Evolutionary conservation across 1,140 invertebrate species (phyloP).

Genomic region (Anastrepha ludens): DNA sequence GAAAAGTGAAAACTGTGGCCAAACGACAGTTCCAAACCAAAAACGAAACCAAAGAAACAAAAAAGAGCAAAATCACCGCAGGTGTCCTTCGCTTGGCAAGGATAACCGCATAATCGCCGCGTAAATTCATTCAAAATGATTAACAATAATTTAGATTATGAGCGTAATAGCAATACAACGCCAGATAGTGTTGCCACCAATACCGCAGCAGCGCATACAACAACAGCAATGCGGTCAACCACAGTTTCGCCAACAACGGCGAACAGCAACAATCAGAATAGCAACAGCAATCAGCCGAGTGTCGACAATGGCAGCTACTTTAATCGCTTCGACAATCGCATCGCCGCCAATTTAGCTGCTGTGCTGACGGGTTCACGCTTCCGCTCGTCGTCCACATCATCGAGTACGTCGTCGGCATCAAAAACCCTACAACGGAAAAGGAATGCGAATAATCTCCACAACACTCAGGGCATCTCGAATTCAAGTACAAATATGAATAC

Average conservation of each 20-base stretch:
- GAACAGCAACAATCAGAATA: conserved; percentile 62
- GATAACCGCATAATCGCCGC: conserved; percentile 35
- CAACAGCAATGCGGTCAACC: conserved; percentile 53
- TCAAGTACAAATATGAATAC: conserved; percentile 43
- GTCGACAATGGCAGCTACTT: conserved; percentile 62
- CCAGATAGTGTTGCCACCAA: conserved; percentile 59
- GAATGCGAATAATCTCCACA: conserved; percentile 18
- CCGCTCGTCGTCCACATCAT: conserved; percentile 62
- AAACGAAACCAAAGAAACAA: neutral
- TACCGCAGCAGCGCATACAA: conserved; percentile 57
- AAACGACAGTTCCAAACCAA: neutral
- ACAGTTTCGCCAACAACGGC: conserved; percentile 54
- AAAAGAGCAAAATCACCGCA: neutral
- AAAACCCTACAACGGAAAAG: neutral
- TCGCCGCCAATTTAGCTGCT: conserved; percentile 69
- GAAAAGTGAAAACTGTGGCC: neutral
- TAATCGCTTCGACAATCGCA: conserved; percentile 71
- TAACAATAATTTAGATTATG: conserved; percentile 74
- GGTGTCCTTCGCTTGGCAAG: conserved; percentile 15
- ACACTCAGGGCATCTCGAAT: neutral
- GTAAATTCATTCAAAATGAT: conserved; percentile 65
- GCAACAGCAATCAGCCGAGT: conserved; percentile 56
- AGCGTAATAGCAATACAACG: conserved; percentile 62
- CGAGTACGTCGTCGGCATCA: neutral
- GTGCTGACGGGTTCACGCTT: conserved; percentile 67